Evolutionary conservation across 2,797 vertebrate species (phyloP), one percentile per base, ranked within the genome.

Genomic region (Gadopsis bispinosus): DNA sequence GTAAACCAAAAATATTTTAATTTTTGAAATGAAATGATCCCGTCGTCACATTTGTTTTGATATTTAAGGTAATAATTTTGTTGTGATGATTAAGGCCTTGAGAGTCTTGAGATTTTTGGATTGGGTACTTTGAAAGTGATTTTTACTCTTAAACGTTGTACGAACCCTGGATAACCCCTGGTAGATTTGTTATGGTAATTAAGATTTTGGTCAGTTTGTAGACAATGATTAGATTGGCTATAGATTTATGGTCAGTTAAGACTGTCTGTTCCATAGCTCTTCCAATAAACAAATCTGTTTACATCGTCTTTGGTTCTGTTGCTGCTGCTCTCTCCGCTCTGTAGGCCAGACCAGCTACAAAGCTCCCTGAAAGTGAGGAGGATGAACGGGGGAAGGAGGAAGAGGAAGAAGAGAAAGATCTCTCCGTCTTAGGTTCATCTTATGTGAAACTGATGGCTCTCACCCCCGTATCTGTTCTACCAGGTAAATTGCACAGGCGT

Each of bases 381-480:
- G 76, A 76, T 8, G 69, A 93, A 14, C 14, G 79, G 4, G 81
- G 79, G 3, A 35, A 92, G 22, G 93, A 95, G 7, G 20, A 83
- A 10, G 94, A 96, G 2, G 94, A 96, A 31, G 89, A 94, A 29
- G 94, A 95, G 12, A 61, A 89, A 54, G 95, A 98, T 89, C 91
- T 97, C 4, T 95, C 93, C 12, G 78, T 99, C 58, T 96, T 96
- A 0, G 98, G 97, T 14, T 85, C 89, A 39, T 98, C 97, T 1
- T 99, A 98, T 77, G 89, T 99, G 66, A 97, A 96, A 79, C 91
- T 99, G 6, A 75, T 99, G 89, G 83, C 81, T 63, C 91, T 97
- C 66, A 97, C 94, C 0, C 73, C 93, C 2, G 9, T 71, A 33
- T 63, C 91, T 13, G 95, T 96, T 81, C 93, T 97, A 60, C 94